These are phyloP conservation scores for Typhlichthys eigenmanni DNA, from an alignment of 2,797 vertebrate species.

Conservation along the genomic window DNA sequence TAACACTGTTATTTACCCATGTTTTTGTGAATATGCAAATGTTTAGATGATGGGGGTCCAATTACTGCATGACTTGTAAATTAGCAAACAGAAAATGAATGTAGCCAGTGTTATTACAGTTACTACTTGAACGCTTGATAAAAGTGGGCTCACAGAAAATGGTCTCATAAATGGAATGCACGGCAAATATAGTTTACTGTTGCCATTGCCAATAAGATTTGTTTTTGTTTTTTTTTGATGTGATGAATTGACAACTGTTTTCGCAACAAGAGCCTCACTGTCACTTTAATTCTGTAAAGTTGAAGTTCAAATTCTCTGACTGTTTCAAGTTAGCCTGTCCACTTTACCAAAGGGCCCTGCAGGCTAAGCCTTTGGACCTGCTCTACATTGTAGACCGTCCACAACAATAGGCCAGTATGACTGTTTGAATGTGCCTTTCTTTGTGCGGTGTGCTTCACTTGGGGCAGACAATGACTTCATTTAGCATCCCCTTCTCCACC, in stretches of 20 bases:
- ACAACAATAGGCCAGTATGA: constrained; percentile 78
- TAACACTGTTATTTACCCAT: too few species aligned
- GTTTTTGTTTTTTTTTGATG: not conserved
- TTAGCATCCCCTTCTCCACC: constrained; percentile 73
- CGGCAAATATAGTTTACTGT: too few species aligned
- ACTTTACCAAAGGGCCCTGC: constrained; percentile 40
- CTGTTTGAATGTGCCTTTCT: constrained; percentile 79
- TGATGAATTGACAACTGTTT: not conserved
- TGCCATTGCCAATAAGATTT: not conserved
- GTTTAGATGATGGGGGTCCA: not conserved
- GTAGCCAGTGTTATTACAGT: not conserved
- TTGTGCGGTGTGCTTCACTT: constrained; percentile 77
- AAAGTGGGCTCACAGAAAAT: not conserved
- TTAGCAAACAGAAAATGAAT: too few species aligned
- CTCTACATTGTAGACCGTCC: constrained; percentile 35
- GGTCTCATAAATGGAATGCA: not conserved
- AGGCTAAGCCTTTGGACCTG: constrained; percentile 54
- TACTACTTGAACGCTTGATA: not conserved
- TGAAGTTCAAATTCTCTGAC: not conserved
- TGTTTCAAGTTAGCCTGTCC: too few species aligned
- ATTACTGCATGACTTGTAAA: not conserved
- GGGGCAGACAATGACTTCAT: constrained; percentile 80
- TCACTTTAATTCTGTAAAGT: not conserved
- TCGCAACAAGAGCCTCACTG: not conserved
- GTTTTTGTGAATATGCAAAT: too few species aligned